Evolutionary conservation across 2,113 vertebrate species (phyloP).

Genomic region (Mirza zaza): DNA sequence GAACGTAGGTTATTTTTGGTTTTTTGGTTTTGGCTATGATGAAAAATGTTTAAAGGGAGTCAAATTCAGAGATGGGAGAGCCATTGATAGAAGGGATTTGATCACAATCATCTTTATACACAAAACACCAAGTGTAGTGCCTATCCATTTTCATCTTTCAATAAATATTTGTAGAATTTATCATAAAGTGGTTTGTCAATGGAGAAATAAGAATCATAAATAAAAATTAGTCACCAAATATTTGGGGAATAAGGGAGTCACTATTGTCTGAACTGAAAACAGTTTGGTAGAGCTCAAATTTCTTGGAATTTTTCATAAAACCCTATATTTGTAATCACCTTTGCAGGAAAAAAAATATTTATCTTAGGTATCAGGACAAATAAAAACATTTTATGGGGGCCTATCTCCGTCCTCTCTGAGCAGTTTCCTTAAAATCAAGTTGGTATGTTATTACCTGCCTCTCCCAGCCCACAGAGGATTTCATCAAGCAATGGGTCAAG

Average conservation of each 20-base stretch:
- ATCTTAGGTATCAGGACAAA: slow-evolving; percentile 16
- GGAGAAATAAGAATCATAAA: neutral
- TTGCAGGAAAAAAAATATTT: neutral
- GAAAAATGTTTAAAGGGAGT: neutral
- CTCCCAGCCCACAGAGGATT: neutral
- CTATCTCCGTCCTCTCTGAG: neutral
- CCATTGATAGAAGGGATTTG: neutral
- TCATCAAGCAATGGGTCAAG: neutral
- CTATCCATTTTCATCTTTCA: slow-evolving; percentile 19
- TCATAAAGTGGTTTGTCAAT: neutral
- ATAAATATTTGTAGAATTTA: slow-evolving; percentile 28
- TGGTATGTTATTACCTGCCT: slow-evolving; percentile 40
- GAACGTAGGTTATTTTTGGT: neutral
- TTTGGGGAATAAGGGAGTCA: neutral
- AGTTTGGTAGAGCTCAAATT: neutral
- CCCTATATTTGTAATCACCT: neutral
- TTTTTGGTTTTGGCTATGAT: neutral
- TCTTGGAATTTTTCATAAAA: slow-evolving; percentile 40
- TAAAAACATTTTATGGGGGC: neutral
- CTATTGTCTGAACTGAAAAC: neutral
- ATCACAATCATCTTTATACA: neutral
- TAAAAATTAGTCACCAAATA: slow-evolving; percentile 5
- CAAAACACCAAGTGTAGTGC: neutral
- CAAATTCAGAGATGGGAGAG: slow-evolving; percentile 25
- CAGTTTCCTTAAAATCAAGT: slow-evolving; percentile 4